These are phyloP conservation scores for Agraylea sexmaculata DNA, from an alignment of 1,140 invertebrate species.

Conservation along the genomic window DNA sequence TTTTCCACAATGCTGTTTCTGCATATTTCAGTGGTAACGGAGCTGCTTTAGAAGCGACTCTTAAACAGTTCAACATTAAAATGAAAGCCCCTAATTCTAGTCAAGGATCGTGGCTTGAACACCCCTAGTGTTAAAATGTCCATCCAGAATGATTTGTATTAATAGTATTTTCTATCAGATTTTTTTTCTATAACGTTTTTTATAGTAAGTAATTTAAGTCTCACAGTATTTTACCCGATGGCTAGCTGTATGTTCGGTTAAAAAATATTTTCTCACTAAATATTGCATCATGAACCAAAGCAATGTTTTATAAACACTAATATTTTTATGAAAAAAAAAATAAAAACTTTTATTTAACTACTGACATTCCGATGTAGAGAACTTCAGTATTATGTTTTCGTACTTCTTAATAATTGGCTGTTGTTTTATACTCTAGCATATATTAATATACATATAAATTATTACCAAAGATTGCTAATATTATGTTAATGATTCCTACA, in stretches of 20 bases:
- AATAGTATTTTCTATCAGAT: neutral
- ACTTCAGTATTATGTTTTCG: neutral
- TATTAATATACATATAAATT: too few relatives aligned
- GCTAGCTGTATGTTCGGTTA: too few relatives aligned
- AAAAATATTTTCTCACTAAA: too few relatives aligned
- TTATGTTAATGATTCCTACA: too few relatives aligned
- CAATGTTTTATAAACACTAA: too few relatives aligned
- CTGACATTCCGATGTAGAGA: too few relatives aligned
- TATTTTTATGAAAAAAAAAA: too few relatives aligned
- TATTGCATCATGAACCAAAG: too few relatives aligned
- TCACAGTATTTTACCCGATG: neutral
- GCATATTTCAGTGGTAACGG: slow-evolving; percentile 96
- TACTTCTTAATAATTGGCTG: neutral
- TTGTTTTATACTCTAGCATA: too few relatives aligned
- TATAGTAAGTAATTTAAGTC: neutral
- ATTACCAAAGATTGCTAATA: too few relatives aligned
- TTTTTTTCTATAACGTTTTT: neutral
- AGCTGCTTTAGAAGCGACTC: slow-evolving; percentile 80
- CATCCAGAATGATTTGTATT: neutral
- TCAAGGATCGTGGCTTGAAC: slow-evolving; percentile 20
- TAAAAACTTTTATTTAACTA: too few relatives aligned
- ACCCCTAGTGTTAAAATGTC: slow-evolving; percentile 17
- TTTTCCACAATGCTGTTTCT: slow-evolving; percentile 91
- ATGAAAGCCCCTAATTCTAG: slow-evolving; percentile 19
- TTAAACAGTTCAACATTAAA: slow-evolving; percentile 94